These are phyloP conservation scores for Drosophila tristis DNA, from an alignment of 1,140 invertebrate genomes.

Conservation along the genomic window DNA sequence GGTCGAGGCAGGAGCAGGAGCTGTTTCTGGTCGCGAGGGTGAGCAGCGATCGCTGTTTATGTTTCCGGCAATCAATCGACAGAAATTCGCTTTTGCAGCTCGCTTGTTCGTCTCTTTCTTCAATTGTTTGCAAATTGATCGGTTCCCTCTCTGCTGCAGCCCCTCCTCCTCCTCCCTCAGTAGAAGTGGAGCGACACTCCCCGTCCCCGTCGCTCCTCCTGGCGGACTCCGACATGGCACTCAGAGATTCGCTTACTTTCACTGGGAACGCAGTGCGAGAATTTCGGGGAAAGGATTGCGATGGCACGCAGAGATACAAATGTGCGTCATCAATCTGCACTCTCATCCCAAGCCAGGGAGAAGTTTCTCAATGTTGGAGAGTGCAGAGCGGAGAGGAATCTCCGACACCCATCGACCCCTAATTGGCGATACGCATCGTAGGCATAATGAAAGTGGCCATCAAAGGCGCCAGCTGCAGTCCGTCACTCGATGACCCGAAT, in stretches of 20 bases:
- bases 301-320: slow-evolving; percentile 44
- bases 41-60: slow-evolving; percentile 55
- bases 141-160: slow-evolving; percentile 21
- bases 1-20: slow-evolving; percentile 42
- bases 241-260: slow-evolving; percentile 55
- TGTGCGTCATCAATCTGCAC: slow-evolving; percentile 38
- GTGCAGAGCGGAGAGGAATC: slow-evolving; percentile 27
- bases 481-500: slow-evolving; percentile 23
- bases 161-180: slow-evolving; percentile 29
- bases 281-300: slow-evolving; percentile 42
- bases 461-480: slow-evolving; percentile 26
- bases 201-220: not conserved
- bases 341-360: not conserved
- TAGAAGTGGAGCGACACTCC: slow-evolving; percentile 48
- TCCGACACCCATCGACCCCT: slow-evolving; percentile 31
- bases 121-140: slow-evolving; percentile 64
- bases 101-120: slow-evolving; percentile 43
- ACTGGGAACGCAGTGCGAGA: slow-evolving; percentile 47
- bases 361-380: slow-evolving; percentile 44
- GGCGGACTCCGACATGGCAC: not conserved
- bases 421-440: slow-evolving; percentile 67
- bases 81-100: slow-evolving; percentile 46
- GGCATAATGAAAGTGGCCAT: slow-evolving; percentile 40
- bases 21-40: slow-evolving; percentile 21
- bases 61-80: slow-evolving; percentile 76